phyloP scores from a whole-genome alignment of 2,113 vertebrate species.

The Catharus bicknelli region DNA sequence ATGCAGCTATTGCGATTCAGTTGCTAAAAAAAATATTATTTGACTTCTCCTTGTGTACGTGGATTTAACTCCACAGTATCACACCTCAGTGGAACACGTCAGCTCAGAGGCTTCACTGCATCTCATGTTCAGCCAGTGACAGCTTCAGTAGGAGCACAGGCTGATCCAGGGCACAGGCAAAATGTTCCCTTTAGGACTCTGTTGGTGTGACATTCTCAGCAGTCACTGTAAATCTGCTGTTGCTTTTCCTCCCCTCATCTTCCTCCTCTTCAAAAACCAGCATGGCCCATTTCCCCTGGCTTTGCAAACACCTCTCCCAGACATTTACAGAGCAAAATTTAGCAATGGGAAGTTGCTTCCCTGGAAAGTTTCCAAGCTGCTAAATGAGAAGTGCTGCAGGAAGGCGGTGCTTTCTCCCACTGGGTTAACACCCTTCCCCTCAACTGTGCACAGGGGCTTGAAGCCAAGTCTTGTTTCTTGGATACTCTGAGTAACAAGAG shows the following conservation, averaged over 20 bases:
- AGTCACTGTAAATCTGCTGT: neutral
- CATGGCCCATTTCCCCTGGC: neutral
- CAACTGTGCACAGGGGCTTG: neutral
- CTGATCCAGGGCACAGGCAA: neutral
- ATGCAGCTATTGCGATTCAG: neutral
- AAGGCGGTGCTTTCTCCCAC: neutral
- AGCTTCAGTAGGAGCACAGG: neutral
- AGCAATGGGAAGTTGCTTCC: neutral
- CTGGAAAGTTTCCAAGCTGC: neutral
- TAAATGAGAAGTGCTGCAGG: neutral
- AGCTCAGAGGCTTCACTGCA: neutral
- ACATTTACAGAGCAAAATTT: neutral
- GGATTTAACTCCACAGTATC: neutral
- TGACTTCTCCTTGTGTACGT: neutral
- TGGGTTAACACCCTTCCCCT: neutral
- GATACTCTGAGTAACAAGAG: neutral
- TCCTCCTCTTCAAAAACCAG: neutral
- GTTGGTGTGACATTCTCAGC: neutral
- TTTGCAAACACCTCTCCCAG: neutral
- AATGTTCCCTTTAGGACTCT: neutral
- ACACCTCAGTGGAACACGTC: neutral
- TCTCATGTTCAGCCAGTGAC: accelerated
- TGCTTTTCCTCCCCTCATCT: neutral
- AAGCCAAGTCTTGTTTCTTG: neutral
- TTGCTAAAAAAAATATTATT: neutral